Conservation (phyloP, 2,888 invertebrate genomes). For the Acanthopleura granulata region DNA sequence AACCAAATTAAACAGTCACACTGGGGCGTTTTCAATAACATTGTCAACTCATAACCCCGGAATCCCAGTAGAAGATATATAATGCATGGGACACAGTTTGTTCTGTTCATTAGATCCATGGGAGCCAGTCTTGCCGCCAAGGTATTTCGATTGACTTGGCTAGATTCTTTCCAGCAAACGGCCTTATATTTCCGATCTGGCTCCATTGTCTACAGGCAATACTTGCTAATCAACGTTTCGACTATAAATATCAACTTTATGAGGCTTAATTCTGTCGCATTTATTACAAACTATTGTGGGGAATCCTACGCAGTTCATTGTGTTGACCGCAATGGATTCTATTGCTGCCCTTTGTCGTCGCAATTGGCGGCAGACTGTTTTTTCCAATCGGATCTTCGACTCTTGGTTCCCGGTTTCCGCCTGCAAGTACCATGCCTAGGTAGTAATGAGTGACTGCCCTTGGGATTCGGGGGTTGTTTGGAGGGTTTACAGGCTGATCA, state of each 20-base stretch:
- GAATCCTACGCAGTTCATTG: background rate
- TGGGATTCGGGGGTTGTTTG: background rate
- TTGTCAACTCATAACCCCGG: slow-evolving; percentile 17
- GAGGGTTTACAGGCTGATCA: slow-evolving; percentile 12
- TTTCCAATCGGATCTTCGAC: background rate
- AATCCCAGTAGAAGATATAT: background rate
- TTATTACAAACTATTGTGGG: background rate
- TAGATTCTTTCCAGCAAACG: background rate
- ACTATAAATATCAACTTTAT: slow-evolving; percentile 19
- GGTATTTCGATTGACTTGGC: slow-evolving; percentile 5
- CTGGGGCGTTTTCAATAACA: slow-evolving; percentile 12
- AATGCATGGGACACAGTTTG: slow-evolving; percentile 12
- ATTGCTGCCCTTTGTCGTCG: background rate
- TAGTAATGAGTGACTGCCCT: slow-evolving; percentile 13
- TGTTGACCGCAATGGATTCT: slow-evolving; percentile 6
- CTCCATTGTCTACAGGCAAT: slow-evolving; percentile 17
- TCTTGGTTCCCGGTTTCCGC: background rate
- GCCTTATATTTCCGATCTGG: background rate
- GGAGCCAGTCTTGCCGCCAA: background rate
- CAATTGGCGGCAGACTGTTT: background rate
- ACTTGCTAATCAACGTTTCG: background rate
- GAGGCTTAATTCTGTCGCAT: slow-evolving; percentile 11
- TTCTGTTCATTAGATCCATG: background rate
- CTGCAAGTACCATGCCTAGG: background rate
- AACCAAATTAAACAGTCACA: background rate